phyloP scores from a whole-genome alignment of 2,797 vertebrate species.

The Mycteria americana region DNA sequence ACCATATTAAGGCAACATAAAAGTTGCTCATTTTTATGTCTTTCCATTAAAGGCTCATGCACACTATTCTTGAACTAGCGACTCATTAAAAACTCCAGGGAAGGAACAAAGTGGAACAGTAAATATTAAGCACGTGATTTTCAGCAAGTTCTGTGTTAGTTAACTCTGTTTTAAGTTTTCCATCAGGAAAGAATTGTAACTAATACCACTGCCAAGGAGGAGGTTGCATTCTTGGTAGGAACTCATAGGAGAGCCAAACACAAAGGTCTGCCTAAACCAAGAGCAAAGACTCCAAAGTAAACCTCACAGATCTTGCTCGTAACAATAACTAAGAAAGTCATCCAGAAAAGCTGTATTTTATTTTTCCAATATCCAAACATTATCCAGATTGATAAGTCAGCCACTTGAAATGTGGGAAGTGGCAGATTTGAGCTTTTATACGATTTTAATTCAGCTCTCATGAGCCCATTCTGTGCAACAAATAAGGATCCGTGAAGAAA shows the following conservation, averaged over 20 bases:
- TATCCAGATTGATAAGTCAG: neutral
- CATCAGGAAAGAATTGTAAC: neutral
- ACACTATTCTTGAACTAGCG: conserved; percentile 14
- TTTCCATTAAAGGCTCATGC: conserved; percentile 33
- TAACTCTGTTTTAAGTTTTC: conserved; percentile 6
- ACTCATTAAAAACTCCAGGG: neutral
- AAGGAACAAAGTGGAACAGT: conserved; percentile 42
- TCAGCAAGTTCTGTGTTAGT: conserved; percentile 22
- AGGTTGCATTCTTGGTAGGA: neutral
- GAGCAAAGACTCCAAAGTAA: neutral
- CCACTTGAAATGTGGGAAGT: neutral
- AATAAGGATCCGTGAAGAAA: neutral
- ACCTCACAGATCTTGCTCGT: neutral
- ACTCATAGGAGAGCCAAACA: neutral
- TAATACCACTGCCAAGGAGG: neutral
- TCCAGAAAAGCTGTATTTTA: neutral
- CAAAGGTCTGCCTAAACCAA: neutral
- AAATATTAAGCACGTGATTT: conserved; percentile 49
- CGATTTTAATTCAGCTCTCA: neutral
- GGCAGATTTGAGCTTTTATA: neutral
- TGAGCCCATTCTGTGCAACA: neutral
- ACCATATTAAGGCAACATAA: conserved; percentile 42
- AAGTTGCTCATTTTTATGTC: conserved; percentile 29
- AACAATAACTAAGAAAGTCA: neutral
- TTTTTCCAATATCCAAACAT: neutral